These are phyloP conservation scores for Myripristis murdjan DNA, from an alignment of 2,797 vertebrate species.

Conservation along the genomic window DNA sequence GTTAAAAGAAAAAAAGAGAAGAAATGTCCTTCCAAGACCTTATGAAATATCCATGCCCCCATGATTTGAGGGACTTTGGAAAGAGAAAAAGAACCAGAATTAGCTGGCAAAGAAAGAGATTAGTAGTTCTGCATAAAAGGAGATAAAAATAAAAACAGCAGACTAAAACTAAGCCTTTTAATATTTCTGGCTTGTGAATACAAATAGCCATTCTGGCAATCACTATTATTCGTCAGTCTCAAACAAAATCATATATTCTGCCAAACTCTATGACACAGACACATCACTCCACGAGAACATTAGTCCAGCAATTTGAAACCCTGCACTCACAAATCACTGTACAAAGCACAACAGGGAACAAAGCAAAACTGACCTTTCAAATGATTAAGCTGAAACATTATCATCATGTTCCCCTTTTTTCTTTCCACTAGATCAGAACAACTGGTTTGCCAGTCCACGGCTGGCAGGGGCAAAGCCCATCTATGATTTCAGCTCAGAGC, in stretches of 20 bases:
- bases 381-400: conserved; percentile 84
- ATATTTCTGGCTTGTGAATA: conserved; percentile 62
- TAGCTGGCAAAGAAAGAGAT: conserved; percentile 56
- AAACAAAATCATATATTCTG: conserved; percentile 67
- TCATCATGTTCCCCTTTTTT: conserved; percentile 75
- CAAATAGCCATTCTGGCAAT: conserved; percentile 64
- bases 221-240: conserved; percentile 64
- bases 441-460: conserved; percentile 86
- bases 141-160: conserved; percentile 67
- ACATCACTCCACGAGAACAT: conserved; percentile 65
- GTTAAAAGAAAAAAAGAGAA: neutral
- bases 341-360: conserved; percentile 77
- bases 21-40: conserved; percentile 37
- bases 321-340: conserved; percentile 71
- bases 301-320: conserved; percentile 76
- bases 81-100: conserved; percentile 54
- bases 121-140: conserved; percentile 38
- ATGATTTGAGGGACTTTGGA: conserved; percentile 43
- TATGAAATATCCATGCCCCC: conserved; percentile 45
- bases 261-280: conserved; percentile 72
- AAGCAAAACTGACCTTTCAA: conserved; percentile 81
- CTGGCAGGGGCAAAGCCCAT: conserved; percentile 86
- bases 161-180: conserved; percentile 62
- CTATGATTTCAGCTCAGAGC: conserved; percentile 87
- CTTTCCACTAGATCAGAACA: conserved; percentile 84